Evolutionary conservation across 1,140 invertebrate species (phyloP).

Genomic region (Zaprionus capensis): DNA sequence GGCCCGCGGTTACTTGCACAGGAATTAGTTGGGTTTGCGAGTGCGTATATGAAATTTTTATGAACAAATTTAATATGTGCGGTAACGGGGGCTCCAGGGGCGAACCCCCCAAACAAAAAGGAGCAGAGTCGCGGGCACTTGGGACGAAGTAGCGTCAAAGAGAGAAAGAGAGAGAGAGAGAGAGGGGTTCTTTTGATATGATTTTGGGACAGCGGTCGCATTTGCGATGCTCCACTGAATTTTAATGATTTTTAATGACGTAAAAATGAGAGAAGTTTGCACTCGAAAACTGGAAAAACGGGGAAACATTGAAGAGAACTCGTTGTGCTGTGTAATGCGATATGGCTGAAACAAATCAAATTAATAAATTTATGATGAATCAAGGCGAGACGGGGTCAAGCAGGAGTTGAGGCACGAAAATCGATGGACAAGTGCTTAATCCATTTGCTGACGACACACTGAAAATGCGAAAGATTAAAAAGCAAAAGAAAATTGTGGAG

Average conservation of each 20-base stretch:
- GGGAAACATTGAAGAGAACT: conserved; percentile 6
- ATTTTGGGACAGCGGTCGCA: conserved; percentile 63
- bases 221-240: conserved; percentile 64
- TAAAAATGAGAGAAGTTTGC: neutral
- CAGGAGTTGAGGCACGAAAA: conserved; percentile 30
- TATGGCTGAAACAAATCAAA: conserved; percentile 41
- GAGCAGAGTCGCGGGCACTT: neutral
- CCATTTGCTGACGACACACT: conserved; percentile 50
- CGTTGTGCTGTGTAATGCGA: neutral
- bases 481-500: conserved; percentile 31
- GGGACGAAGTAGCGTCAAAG: conserved; percentile 40
- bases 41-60: conserved; percentile 57
- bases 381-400: neutral
- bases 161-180: neutral
- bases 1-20: conserved; percentile 38
- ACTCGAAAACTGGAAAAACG: conserved; percentile 4
- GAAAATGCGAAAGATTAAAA: neutral
- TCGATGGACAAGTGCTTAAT: conserved; percentile 66
- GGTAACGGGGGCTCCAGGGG: neutral
- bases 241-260: conserved; percentile 76
- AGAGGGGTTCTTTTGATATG: conserved; percentile 36
- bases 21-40: conserved; percentile 44
- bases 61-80: conserved; percentile 46
- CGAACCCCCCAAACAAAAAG: too few species aligned
- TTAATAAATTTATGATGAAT: conserved; percentile 62